Conservation (phyloP, 2,888 invertebrate genomes). For the Erebia palarica region DNA sequence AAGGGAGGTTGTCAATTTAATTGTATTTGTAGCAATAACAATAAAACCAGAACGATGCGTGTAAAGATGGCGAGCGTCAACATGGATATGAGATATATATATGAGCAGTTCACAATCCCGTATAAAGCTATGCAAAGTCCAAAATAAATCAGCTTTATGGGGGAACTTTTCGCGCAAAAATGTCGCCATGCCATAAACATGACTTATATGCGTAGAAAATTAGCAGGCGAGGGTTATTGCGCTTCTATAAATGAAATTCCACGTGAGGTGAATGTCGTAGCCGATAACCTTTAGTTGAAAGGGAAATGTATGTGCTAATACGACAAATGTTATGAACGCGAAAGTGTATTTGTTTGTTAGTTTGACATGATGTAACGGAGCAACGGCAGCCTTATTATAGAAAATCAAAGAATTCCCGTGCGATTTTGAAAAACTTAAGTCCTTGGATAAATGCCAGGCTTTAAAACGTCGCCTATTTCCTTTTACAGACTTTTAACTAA, state of each 20-base stretch:
- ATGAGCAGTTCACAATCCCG: constrained; percentile 23
- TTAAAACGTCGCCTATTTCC: too few species aligned
- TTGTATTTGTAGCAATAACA: constrained; percentile 20
- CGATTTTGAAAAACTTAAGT: too few species aligned
- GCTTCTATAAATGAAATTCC: constrained; percentile 79
- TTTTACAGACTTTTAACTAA: too few species aligned
- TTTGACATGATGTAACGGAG: too few species aligned
- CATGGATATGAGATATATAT: constrained; percentile 20
- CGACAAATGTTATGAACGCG: background rate
- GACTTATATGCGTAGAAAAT: constrained; percentile 70
- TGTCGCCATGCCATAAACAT: constrained; percentile 67
- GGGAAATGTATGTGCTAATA: constrained; percentile 60
- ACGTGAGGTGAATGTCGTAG: constrained; percentile 64
- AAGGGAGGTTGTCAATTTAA: too few species aligned
- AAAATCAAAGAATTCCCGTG: too few species aligned
- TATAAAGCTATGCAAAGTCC: constrained; percentile 29
- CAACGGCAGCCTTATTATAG: too few species aligned
- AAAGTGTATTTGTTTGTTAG: too few species aligned
- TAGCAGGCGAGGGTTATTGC: constrained; percentile 63
- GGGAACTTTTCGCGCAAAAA: constrained; percentile 55
- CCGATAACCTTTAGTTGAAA: constrained; percentile 67
- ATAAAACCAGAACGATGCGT: constrained; percentile 27
- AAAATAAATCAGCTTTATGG: constrained; percentile 43
- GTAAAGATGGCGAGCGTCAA: constrained; percentile 20
- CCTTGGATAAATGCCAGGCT: too few species aligned